Percentiles rank a stretch among this genome's conserved stretches.
Conservation (phyloP, 2,113 vertebrate species). For the Geococcyx californianus region DNA sequence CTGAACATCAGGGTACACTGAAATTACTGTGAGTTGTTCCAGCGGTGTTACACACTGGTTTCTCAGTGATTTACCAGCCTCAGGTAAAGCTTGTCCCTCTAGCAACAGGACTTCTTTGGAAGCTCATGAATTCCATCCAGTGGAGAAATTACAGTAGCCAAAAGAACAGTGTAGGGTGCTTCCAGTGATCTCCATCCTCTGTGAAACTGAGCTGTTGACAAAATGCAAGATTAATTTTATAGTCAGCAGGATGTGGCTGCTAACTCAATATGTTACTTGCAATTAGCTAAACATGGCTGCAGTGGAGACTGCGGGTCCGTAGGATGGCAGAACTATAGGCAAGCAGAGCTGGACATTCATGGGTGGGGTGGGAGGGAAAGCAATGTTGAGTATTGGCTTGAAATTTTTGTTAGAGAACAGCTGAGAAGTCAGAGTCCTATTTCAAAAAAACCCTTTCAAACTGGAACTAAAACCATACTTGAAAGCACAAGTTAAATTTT, state of each 20-base stretch:
- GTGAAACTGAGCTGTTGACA: background rate
- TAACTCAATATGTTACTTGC: background rate
- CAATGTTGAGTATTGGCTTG: background rate
- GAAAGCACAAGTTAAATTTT: background rate
- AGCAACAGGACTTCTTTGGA: background rate
- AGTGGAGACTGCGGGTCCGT: background rate
- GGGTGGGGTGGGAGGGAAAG: background rate
- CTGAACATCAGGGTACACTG: background rate
- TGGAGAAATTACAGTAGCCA: background rate
- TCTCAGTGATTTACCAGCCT: background rate
- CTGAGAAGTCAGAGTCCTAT: background rate
- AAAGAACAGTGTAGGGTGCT: background rate
- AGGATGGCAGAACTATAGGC: background rate
- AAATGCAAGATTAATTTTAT: background rate
- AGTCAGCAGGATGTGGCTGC: background rate
- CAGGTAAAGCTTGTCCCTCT: background rate
- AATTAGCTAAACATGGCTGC: background rate
- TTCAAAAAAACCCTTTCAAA: background rate
- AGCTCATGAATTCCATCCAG: background rate
- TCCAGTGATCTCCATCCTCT: background rate
- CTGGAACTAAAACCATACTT: background rate
- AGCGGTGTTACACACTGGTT: background rate
- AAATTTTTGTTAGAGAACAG: background rate
- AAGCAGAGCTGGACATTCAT: rapidly evolving
- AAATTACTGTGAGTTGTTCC: background rate